Evolutionary conservation across 2,888 invertebrate species (phyloP).

Genomic region (Platerodrilus igneus): DNA sequence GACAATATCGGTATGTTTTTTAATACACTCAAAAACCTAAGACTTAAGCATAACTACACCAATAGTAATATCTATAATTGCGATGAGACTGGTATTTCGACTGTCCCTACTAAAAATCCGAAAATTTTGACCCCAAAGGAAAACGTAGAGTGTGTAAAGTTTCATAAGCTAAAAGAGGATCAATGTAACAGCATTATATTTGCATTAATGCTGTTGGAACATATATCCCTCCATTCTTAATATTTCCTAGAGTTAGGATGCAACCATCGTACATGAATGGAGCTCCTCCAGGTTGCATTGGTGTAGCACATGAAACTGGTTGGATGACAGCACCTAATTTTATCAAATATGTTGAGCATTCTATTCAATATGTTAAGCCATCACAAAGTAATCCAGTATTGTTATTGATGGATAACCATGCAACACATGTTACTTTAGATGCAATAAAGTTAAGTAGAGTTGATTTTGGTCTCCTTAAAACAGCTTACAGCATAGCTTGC

Average conservation of each 20-base stretch:
- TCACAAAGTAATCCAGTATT: no score
- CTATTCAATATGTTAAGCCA: slow-evolving; percentile 21
- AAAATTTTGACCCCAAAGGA: slow-evolving; percentile 1
- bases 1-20: no score
- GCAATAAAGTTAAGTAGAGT: slow-evolving; percentile 22
- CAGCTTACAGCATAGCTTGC: slow-evolving; percentile 22
- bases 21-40: neutral
- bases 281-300: slow-evolving; percentile 6
- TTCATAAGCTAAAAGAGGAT: slow-evolving; percentile 2
- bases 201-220: slow-evolving; percentile 7
- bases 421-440: slow-evolving; percentile 23
- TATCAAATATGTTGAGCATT: slow-evolving; percentile 24
- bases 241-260: slow-evolving; percentile 6
- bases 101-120: slow-evolving; percentile 10
- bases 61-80: slow-evolving; percentile 17
- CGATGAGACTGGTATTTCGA: slow-evolving; percentile 21
- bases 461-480: slow-evolving; percentile 27
- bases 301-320: slow-evolving; percentile 7
- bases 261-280: neutral
- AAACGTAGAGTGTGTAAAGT: neutral
- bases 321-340: slow-evolving; percentile 16
- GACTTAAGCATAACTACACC: slow-evolving; percentile 5
- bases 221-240: slow-evolving; percentile 4
- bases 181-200: slow-evolving; percentile 5
- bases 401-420: slow-evolving; percentile 28